A percentile compares a stretch with the other conserved stretches of the same genome.
These are phyloP conservation scores for Isichthys henryi DNA, from an alignment of 2,113 vertebrate genomes.

Conservation along the genomic window DNA sequence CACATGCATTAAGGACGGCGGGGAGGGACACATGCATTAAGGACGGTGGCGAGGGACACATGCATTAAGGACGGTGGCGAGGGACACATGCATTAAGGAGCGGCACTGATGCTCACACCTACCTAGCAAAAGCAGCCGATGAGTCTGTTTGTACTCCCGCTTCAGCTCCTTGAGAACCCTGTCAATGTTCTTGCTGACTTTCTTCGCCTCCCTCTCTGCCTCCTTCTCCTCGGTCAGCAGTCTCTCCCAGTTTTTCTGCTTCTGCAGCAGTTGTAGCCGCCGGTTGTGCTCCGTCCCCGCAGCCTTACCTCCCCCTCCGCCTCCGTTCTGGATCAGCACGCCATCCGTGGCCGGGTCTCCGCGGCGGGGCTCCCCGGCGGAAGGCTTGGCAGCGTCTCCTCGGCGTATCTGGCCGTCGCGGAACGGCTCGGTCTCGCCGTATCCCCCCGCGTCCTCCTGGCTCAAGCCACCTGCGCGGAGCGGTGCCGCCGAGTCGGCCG, in stretches of 20 bases:
- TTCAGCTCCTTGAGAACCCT: conserved; percentile 80
- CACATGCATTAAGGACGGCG: neutral
- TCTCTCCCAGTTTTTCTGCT: conserved; percentile 77
- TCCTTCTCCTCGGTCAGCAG: conserved; percentile 81
- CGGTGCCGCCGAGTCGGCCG: conserved; percentile 49
- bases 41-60: neutral
- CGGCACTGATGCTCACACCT: conserved; percentile 42
- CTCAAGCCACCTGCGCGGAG: conserved; percentile 54
- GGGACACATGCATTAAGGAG: neutral
- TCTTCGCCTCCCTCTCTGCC: conserved; percentile 84
- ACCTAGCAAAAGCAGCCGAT: conserved; percentile 88
- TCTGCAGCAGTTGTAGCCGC: conserved; percentile 57
- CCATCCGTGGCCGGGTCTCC: conserved; percentile 57
- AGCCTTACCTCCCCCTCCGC: conserved; percentile 41
- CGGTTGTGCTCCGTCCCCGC: conserved; percentile 57
- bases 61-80: neutral
- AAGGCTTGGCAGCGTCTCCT: conserved; percentile 57
- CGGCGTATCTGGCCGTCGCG: conserved; percentile 53
- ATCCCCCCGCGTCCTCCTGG: conserved; percentile 58
- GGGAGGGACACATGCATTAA: neutral
- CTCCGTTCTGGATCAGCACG: conserved; percentile 64
- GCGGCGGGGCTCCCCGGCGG: conserved; percentile 50
- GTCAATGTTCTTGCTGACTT: conserved; percentile 86
- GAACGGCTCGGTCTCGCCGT: no score
- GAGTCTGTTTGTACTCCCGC: conserved; percentile 86